Base-by-base conservation (phyloP, 2,888 invertebrate genomes). In the Theretra japonica region DNA sequence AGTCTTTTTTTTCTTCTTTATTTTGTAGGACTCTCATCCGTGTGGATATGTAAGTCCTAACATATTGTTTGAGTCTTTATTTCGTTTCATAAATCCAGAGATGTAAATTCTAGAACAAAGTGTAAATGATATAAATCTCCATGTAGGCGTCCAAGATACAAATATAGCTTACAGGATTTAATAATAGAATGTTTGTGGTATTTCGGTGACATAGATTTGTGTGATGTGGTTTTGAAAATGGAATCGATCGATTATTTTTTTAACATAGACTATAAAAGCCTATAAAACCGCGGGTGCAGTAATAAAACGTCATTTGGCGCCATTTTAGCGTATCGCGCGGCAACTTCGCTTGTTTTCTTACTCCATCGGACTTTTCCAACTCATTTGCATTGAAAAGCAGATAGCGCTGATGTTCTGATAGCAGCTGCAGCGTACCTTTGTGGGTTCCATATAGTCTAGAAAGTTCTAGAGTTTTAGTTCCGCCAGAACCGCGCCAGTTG, bases 301-400 rank as follows among this genome's bases (percentile, higher is more conserved):
- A 53, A 41, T 23, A 28, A 68, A n/a, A 28, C 68, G 8, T 53
- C 53, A 53, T 25, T 30, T 53, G 77, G 85, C 88, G 82, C 62
- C 86, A 86, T 89, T 88, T 85, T 84, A 84, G 70, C 73, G 72
- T 72, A 69, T 76, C 79, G 70, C 77, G 78, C 74, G 74, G 79
- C 80, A 80, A 73, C 83, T 80, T 77, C 78, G 75, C 85, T 83
- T 82, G 88, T 92, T 94, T 93, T 94, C 94, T 94, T 94, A 91
- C 89, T 87, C 84, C 81, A 84, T 80, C 90, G 87, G 83, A 93
- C 90, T 94, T 94, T 94, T 94, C 91, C 90, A 91, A 93, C 94
- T 94, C 94, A 94, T 94, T 94, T 94, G 92, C 92, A 94, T 94
- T 90, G 90, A 89, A 94, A 92, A 94, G 94, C 93, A 94, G 94